A percentile compares a stretch with the other conserved stretches of the same genome.
These are phyloP conservation scores for Peribatodes rhomboidaria DNA, from an alignment of 2,888 invertebrate genomes.

Conservation along the genomic window DNA sequence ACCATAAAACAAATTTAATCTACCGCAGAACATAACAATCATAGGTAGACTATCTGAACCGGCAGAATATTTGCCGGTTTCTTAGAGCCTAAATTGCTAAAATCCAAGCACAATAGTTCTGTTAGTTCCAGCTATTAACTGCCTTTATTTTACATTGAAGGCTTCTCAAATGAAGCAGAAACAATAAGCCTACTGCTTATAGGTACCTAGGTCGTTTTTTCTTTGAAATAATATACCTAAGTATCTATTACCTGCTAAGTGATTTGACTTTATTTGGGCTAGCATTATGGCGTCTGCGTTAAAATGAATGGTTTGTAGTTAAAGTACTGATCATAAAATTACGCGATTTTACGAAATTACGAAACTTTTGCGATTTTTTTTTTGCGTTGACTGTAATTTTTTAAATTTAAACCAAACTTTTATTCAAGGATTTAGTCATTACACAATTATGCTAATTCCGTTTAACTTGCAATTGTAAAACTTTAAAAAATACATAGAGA, in stretches of 20 bases:
- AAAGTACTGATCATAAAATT: too few relatives aligned
- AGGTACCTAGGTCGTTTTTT: background rate
- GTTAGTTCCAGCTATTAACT: slow-evolving; percentile 54
- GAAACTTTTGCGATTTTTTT: too few relatives aligned
- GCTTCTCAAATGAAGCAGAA: slow-evolving; percentile 22
- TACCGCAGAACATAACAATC: slow-evolving; percentile 10
- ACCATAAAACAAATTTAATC: slow-evolving; percentile 5
- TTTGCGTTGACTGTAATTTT: too few relatives aligned
- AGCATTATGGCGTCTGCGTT: background rate
- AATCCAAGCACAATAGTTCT: slow-evolving; percentile 38
- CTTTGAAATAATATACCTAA: background rate
- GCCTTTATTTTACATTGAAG: slow-evolving; percentile 47
- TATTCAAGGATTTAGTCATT: too few relatives aligned
- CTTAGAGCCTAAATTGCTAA: background rate
- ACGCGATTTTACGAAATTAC: too few relatives aligned
- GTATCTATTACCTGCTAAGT: background rate
- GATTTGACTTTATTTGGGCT: slow-evolving; percentile 3
- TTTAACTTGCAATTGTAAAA: too few relatives aligned
- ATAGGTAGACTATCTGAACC: background rate
- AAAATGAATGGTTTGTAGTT: too few relatives aligned
- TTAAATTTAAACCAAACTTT: too few relatives aligned
- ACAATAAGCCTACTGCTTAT: background rate
- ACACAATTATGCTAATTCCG: too few relatives aligned
- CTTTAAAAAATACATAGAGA: too few relatives aligned
- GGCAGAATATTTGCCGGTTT: background rate